Base-by-base conservation (phyloP, 2,888 invertebrate genomes). In the Temnothorax ravouxi region DNA sequence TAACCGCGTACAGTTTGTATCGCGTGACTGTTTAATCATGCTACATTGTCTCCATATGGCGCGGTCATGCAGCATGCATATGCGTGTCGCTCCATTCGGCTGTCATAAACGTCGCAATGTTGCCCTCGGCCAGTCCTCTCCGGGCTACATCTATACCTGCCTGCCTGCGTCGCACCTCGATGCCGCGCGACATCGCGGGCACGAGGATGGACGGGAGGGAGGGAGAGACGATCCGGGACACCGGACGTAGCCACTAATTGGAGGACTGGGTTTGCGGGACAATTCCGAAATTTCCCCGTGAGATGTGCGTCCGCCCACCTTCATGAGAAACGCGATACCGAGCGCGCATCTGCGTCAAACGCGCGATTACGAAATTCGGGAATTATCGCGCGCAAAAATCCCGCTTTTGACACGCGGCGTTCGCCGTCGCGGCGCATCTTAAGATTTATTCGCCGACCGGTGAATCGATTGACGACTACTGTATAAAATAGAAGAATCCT, bases 171-270 rank as follows among this genome's bases (percentile, higher is more conserved):
- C 21, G 25, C 71, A 29, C 47, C 54, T 34, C 79, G 72, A 6
- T n/a, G 62, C 47, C 21, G 9, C 21, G 9, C 25, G 15, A 21
- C 50, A 34, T 21, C 64, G 21, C 64, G 21, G 18, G 47, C 29
- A 18, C 34, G n/a, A 41, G 29, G 41, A n/a, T 2, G 29, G 11
- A 25, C 3, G 34, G n/a, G 9, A 5, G 50, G 34, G 13, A 34
- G 25, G 11, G 54, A 11, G 47, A 11, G 21, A 76, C 18, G 34
- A 38, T n/a, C 29, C 38, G 25, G 50, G 44, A 64, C 74, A 76
- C 59, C 84, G 85, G 82, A 88, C 76, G 87, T 64, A 77, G 77
- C 81, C 71, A 64, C 87, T 88, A 88, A 88, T 88, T 87, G 87
- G 87, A 75, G 47, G 47, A 15, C 87, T 69, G 87, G 87, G 85